Percentiles rank a stretch among this genome's conserved stretches.
Evolutionary conservation across 2,888 invertebrate genomes (phyloP).

Genomic region (Timema cristinae): DNA sequence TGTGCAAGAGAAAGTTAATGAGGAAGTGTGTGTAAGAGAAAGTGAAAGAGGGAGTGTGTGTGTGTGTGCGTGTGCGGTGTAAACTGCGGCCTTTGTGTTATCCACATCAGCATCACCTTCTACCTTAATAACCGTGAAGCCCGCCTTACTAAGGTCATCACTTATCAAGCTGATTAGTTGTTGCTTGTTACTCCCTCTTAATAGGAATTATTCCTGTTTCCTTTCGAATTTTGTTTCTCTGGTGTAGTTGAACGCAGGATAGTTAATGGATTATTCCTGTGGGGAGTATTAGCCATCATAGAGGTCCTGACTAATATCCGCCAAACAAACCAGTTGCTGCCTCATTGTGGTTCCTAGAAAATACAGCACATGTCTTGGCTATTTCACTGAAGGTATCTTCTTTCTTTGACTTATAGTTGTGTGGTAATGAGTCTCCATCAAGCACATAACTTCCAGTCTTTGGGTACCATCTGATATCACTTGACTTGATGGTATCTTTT

Average conservation of each 20-base stretch:
- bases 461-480: neutral
- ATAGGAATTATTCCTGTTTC: conserved; percentile 13
- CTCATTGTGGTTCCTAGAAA: neutral
- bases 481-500: neutral
- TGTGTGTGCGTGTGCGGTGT: neutral
- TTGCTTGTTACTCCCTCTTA: neutral
- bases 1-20: too few relatives aligned
- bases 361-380: neutral
- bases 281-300: neutral
- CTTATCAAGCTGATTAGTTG: neutral
- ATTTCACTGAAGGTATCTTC: neutral
- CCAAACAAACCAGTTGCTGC: neutral
- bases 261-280: neutral
- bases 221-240: conserved; percentile 4
- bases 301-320: neutral
- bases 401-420: neutral
- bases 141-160: neutral
- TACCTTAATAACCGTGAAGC: neutral
- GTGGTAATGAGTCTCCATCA: neutral
- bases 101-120: neutral
- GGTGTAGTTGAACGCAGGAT: neutral
- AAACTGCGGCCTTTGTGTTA: neutral
- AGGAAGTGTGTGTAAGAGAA: too few relatives aligned
- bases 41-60: too few relatives aligned
- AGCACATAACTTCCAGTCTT: neutral